Evolutionary conservation across 2,888 invertebrate genomes (phyloP), one percentile per base, ranked within the genome.

Genomic region (Nycteola revayana): DNA sequence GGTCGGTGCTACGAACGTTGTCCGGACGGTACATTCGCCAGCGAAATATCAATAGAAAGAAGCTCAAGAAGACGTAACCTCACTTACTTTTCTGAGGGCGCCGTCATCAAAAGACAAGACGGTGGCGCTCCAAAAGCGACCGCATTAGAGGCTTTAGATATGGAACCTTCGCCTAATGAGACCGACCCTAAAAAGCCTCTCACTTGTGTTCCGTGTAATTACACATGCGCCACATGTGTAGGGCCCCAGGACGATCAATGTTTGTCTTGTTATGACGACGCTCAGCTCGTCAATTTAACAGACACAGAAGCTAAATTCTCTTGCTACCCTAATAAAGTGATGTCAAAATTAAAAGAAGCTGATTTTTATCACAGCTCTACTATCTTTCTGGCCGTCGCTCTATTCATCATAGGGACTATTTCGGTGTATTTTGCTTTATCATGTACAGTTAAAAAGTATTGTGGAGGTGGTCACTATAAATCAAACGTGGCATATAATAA

Each of bases 211-310:
- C 78, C 86, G 17, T 95, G 95, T 67, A 94, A 95, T 77, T 94
- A 95, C 70, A 90, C 92, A n/a, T 95, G 95, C 69, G 89, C 90
- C 36, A 87, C 89, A 6, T 95, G 95, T 64, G 75, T 80, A 4
- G 94, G 94, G 6, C 92, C 94, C 4, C 90, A 90, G 52, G 92
- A 93, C 73, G 91, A 91, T 60, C 92, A 94, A 60, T 95, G 95
- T 71, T 75, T 86, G 24, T 79, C 90, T 3, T 95, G 95, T 73
- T 91, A 91, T 62, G 89, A 89, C 3, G 95, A 95, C 66, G 92
- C 94, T 3, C 75, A 80, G 45, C 74, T 92, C 28, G 81, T 80
- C 49, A 85, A 83, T 45, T 42, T 62, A 40, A 82, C 87, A 4
- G 80, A 80, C 34, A 52, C 60, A 0, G 87, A 85, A 51, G 71